phyloP scores from a whole-genome alignment of 2,113 vertebrate genomes.

The Notarius quadriscutis region DNA sequence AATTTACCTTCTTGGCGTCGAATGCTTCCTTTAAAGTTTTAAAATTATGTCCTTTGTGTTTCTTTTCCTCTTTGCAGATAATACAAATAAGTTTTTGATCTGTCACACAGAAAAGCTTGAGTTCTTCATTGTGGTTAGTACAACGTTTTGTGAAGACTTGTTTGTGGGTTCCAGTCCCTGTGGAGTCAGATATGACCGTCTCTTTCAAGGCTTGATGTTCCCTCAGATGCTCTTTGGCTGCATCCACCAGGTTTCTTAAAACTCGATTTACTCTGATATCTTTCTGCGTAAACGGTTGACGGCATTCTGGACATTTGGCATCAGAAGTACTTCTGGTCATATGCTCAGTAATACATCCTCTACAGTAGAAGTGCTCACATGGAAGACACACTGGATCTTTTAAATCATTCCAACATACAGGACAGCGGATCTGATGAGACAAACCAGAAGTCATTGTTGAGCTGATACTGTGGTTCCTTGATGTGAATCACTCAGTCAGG shows the following conservation, averaged over 20 bases:
- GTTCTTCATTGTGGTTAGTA: slow-evolving; percentile 58
- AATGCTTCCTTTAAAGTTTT: slow-evolving; percentile 59
- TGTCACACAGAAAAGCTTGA: slow-evolving; percentile 64
- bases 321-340: neutral
- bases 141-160: slow-evolving; percentile 38
- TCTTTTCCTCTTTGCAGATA: slow-evolving; percentile 59
- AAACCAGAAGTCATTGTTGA: slow-evolving; percentile 20
- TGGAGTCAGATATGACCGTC: no score
- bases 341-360: slow-evolving; percentile 49
- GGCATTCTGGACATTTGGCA: slow-evolving; percentile 57
- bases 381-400: slow-evolving; percentile 62
- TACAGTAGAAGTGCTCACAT: slow-evolving; percentile 69
- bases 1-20: slow-evolving; percentile 26
- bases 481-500: neutral
- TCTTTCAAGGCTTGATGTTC: neutral
- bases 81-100: slow-evolving; percentile 61
- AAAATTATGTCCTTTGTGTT: slow-evolving; percentile 59
- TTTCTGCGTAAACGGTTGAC: neutral
- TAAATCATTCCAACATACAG: slow-evolving; percentile 61
- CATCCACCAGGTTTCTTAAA: slow-evolving; percentile 54
- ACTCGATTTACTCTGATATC: slow-evolving; percentile 44
- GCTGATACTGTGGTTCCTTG: neutral
- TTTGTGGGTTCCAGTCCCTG: neutral
- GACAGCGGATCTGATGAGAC: slow-evolving; percentile 48
- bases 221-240: slow-evolving; percentile 8